Evolutionary conservation across 2,113 vertebrate genomes (phyloP).

Genomic region (Corythaixoides concolor): DNA sequence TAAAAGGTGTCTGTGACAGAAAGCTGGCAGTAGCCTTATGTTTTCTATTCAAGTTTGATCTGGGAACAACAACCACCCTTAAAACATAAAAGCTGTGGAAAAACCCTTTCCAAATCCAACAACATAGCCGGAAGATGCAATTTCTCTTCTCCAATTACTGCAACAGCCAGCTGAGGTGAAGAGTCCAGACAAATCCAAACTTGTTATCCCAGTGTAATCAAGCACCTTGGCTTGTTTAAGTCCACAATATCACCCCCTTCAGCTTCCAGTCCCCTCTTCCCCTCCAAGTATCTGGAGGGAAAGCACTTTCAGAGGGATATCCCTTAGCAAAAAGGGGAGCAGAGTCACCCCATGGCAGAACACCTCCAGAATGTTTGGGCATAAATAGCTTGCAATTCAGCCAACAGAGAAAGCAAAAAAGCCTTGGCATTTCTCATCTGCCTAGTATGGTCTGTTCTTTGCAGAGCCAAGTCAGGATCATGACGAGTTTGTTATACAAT

Average conservation of each 20-base stretch:
- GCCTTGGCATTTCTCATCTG: background rate
- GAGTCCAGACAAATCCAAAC: background rate
- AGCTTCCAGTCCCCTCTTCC: background rate
- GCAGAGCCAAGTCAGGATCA: background rate
- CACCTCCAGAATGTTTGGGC: background rate
- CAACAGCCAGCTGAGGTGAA: background rate
- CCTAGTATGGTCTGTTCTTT: background rate
- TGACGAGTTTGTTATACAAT: background rate
- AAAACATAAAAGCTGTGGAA: slow-evolving; percentile 58
- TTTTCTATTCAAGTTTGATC: slow-evolving; percentile 49
- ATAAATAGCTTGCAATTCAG: background rate
- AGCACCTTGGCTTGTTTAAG: background rate
- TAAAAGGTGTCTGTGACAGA: slow-evolving; percentile 63
- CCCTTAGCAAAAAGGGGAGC: background rate
- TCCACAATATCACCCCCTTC: background rate
- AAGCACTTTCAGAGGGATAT: background rate
- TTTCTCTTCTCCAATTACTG: background rate
- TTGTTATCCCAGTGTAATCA: background rate
- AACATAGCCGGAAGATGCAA: background rate
- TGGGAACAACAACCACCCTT: slow-evolving; percentile 18
- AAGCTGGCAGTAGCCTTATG: slow-evolving; percentile 30
- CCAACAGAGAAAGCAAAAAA: background rate
- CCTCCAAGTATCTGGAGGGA: background rate
- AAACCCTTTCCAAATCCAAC: slow-evolving; percentile 46
- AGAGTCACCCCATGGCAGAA: background rate